Percentiles rank a stretch among this genome's conserved stretches.
Conservation (phyloP, 1,140 invertebrate genomes). For the Leptopilina clavipes region DNA sequence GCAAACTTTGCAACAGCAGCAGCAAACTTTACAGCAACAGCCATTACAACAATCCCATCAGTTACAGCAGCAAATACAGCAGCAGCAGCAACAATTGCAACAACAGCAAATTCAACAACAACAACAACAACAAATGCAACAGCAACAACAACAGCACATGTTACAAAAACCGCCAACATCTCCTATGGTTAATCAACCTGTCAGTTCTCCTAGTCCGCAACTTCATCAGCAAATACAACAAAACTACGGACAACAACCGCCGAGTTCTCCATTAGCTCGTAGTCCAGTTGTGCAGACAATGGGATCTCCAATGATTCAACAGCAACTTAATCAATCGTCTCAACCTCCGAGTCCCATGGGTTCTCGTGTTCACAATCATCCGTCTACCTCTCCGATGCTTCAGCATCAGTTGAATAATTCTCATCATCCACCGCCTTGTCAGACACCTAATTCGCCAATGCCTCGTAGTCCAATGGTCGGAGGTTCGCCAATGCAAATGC, state of each 20-base stretch:
- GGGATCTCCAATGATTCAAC: constrained; percentile 76
- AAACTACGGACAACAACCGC: constrained; percentile 77
- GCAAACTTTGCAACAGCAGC: constrained; percentile 63
- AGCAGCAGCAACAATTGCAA: constrained; percentile 73
- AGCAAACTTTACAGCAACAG: constrained; percentile 75
- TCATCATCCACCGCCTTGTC: constrained; percentile 67
- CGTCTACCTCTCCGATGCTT: constrained; percentile 72
- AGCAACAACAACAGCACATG: constrained; percentile 66
- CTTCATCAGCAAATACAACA: constrained; percentile 76
- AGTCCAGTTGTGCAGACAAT: constrained; percentile 78
- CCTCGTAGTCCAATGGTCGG: constrained; percentile 75
- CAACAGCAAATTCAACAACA: constrained; percentile 61
- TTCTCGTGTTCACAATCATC: constrained; percentile 60
- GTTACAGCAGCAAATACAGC: constrained; percentile 72
- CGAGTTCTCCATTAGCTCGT: constrained; percentile 80
- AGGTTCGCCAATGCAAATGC: constrained; percentile 77
- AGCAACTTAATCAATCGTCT: constrained; percentile 71
- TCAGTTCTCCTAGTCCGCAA: constrained; percentile 76
- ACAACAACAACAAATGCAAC: constrained; percentile 66
- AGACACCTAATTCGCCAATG: constrained; percentile 75
- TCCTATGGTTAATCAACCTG: constrained; percentile 76
- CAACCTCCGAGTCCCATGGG: constrained; percentile 73
- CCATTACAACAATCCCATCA: constrained; percentile 69
- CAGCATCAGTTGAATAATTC: constrained; percentile 67
- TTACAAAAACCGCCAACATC: constrained; percentile 74